Evolutionary conservation across 2,113 vertebrate genomes (phyloP).

Genomic region (Pogona vitticeps): DNA sequence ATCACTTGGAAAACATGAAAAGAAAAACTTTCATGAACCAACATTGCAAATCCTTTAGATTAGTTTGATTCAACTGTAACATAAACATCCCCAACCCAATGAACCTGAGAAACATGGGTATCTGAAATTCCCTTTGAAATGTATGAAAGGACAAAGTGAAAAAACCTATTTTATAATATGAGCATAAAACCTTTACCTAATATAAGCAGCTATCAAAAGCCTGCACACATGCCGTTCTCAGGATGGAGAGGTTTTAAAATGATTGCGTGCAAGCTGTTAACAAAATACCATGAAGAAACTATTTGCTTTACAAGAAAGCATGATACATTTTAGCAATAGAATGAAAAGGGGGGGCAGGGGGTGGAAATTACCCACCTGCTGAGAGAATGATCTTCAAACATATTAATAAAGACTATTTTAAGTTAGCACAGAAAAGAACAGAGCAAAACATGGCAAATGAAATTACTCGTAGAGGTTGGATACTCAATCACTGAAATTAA

Average conservation of each 20-base stretch:
- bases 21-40: too few relatives aligned
- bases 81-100: too few relatives aligned
- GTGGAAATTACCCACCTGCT: conserved; percentile 1
- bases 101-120: neutral
- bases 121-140: neutral
- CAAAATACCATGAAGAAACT: conserved; percentile 9
- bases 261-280: conserved; percentile 3
- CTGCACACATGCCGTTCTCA: neutral
- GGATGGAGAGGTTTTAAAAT: neutral
- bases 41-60: too few relatives aligned
- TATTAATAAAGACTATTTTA: conserved; percentile 39
- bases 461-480: conserved; percentile 23
- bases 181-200: neutral
- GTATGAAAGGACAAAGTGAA: neutral
- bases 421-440: conserved; percentile 40
- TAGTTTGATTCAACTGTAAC: too few relatives aligned
- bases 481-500: conserved; percentile 26
- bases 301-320: conserved; percentile 21
- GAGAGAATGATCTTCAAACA: conserved; percentile 32
- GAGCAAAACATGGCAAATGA: conserved; percentile 37
- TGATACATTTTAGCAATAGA: conserved; percentile 5
- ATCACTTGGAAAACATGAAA: too few relatives aligned
- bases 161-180: neutral
- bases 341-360: neutral
- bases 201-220: neutral